Conservation (phyloP, 2,888 invertebrate genomes). For the Thelaira solivaga region DNA sequence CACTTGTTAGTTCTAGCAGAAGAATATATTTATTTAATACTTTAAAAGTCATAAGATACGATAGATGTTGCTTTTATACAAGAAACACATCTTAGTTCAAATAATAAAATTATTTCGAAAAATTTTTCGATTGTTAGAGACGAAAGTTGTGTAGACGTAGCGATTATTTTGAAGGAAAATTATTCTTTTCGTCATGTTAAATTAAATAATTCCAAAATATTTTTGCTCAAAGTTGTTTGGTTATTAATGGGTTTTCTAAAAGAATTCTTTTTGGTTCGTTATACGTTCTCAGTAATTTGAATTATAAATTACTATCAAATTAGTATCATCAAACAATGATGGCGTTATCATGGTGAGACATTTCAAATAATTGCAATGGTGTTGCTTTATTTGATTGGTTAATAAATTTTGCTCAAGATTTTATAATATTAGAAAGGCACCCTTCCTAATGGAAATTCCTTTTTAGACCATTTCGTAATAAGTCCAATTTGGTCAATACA, state of each 20-base stretch:
- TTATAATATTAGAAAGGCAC: background rate
- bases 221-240: background rate
- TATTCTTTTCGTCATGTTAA: no score
- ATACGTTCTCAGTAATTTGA: background rate
- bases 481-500: background rate
- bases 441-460: background rate
- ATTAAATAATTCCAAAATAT: background rate
- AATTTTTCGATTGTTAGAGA: background rate
- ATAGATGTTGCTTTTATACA: background rate
- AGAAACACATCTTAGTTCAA: background rate
- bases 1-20: background rate
- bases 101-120: background rate
- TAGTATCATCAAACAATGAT: background rate
- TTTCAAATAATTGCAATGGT: background rate
- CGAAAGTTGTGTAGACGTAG: background rate
- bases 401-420: background rate
- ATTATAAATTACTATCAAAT: background rate
- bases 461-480: background rate
- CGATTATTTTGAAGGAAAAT: background rate
- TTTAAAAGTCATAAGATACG: background rate
- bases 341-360: background rate
- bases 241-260: background rate
- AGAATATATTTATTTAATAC: background rate
- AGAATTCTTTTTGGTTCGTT: background rate
- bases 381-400: background rate